Conservation (phyloP, 2,113 vertebrate genomes). For the Stegastes partitus region DNA sequence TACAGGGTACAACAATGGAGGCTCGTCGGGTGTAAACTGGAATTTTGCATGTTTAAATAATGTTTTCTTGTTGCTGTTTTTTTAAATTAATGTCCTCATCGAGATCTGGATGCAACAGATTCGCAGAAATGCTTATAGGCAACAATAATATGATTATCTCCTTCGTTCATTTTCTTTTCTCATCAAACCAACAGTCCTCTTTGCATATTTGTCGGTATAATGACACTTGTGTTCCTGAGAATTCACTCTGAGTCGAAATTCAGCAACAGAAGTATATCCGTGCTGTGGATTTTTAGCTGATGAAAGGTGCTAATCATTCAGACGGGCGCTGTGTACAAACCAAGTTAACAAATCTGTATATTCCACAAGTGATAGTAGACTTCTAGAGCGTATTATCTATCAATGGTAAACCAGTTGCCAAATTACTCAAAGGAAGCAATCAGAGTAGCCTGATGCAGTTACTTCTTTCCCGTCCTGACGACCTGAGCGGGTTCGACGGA, state of each 20-base stretch:
- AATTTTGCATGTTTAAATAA: not conserved
- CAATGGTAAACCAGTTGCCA: slow-evolving; percentile 57
- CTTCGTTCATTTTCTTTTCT: not conserved
- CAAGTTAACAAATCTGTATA: slow-evolving; percentile 39
- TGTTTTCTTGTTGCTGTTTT: not conserved
- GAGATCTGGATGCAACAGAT: not conserved
- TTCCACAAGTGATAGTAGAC: slow-evolving; percentile 28
- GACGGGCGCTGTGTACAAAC: slow-evolving; percentile 28
- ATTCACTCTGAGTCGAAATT: not conserved
- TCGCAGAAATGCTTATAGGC: no score
- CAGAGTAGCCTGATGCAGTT: slow-evolving; percentile 30
- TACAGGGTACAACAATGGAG: not conserved
- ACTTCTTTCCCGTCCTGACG: slow-evolving; percentile 20
- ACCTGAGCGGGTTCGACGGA: slow-evolving; percentile 26
- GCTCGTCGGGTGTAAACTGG: not conserved
- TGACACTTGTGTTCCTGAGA: slow-evolving; percentile 46
- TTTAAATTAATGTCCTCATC: not conserved
- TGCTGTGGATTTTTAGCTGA: slow-evolving; percentile 1
- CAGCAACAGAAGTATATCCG: slow-evolving; percentile 19
- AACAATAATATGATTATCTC: not conserved
- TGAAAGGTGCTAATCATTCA: slow-evolving; percentile 46
- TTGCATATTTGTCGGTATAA: not conserved
- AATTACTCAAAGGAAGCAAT: slow-evolving; percentile 61
- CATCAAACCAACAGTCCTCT: not conserved
- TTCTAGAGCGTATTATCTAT: slow-evolving; percentile 34